Evolutionary conservation across 2,888 invertebrate genomes (phyloP).

Genomic region (Griposia aprilina): DNA sequence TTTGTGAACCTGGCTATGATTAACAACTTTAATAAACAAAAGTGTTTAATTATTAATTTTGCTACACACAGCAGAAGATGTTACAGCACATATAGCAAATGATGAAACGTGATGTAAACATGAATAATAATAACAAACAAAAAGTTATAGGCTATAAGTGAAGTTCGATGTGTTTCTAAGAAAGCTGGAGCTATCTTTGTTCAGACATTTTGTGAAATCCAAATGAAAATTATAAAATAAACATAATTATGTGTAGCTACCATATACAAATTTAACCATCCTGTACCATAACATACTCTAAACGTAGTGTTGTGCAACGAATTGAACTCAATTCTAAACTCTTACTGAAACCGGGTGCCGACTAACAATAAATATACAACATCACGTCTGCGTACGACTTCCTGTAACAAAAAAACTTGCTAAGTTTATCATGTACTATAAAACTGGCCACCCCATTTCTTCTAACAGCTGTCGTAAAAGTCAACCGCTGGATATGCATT

Average conservation of each 20-base stretch:
- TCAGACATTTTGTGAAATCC: neutral
- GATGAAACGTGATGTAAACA: neutral
- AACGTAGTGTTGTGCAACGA: neutral
- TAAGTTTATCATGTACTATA: neutral
- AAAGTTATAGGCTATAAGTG: neutral
- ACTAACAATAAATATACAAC: slow-evolving; percentile 10
- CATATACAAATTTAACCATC: neutral
- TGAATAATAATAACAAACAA: neutral
- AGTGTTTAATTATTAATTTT: neutral
- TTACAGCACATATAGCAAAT: neutral
- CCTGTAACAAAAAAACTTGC: neutral
- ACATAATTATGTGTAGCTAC: neutral
- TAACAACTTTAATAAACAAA: neutral
- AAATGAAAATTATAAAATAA: neutral
- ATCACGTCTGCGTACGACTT: neutral
- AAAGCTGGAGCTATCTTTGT: neutral
- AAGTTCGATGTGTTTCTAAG: neutral
- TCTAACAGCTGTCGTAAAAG: neutral
- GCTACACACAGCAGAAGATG: neutral
- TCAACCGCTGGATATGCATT: neutral
- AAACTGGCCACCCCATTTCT: neutral
- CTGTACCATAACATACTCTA: neutral
- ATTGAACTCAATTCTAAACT: too few relatives aligned
- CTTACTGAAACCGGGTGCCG: neutral
- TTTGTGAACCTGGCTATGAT: neutral